Conservation (phyloP, 2,113 vertebrate species). For the Lophochroa leadbeateri region DNA sequence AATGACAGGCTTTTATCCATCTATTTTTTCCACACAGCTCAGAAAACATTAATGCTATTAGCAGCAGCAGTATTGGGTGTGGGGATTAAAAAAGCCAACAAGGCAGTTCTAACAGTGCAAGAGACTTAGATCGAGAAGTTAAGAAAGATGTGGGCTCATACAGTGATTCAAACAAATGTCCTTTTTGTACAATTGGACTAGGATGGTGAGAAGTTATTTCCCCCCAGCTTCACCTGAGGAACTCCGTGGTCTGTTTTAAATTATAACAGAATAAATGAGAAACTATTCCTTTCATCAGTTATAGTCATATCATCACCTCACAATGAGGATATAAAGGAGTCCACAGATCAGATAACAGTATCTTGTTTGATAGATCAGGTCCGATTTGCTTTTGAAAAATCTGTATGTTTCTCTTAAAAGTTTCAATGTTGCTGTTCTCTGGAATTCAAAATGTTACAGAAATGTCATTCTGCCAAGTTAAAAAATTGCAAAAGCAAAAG, state of each 20-base stretch:
- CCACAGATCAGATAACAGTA: background rate
- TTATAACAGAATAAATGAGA: background rate
- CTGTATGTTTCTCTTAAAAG: background rate
- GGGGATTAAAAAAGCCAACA: background rate
- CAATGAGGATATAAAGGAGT: background rate
- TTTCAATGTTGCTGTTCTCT: background rate
- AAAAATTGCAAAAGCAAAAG: background rate
- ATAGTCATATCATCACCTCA: background rate
- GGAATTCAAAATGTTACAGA: background rate
- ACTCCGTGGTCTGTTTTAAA: background rate
- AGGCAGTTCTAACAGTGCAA: background rate
- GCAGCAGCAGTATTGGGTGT: background rate
- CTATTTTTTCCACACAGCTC: background rate
- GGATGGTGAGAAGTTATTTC: background rate
- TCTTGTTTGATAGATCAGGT: background rate
- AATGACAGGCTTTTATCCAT: background rate
- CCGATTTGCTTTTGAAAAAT: background rate
- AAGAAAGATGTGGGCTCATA: background rate
- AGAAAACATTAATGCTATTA: background rate
- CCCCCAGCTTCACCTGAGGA: background rate
- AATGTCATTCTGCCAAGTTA: background rate
- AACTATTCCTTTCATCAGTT: background rate
- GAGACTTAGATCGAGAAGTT: background rate
- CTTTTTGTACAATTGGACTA: background rate
- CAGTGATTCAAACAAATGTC: background rate